phyloP scores from a whole-genome alignment of 2,888 invertebrate species.

The Seira musarum region DNA sequence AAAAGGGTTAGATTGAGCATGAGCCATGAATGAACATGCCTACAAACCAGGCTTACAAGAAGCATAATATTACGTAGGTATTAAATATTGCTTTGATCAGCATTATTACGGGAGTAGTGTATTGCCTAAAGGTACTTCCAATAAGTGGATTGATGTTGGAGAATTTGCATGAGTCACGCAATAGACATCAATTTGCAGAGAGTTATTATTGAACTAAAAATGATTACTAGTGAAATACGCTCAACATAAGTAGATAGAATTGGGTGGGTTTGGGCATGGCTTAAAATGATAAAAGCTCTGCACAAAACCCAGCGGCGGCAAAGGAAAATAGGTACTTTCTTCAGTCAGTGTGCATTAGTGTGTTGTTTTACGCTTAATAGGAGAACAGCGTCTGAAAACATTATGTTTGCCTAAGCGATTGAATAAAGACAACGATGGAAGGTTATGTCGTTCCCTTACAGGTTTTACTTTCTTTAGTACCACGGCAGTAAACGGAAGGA shows the following conservation, averaged over 20 bases:
- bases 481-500: too few species aligned
- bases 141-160: conserved; percentile 43
- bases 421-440: too few species aligned
- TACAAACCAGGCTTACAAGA: too few species aligned
- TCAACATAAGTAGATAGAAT: not conserved
- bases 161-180: conserved; percentile 61
- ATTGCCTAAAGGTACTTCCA: conserved; percentile 9
- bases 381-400: too few species aligned
- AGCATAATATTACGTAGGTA: too few species aligned
- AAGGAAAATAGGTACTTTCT: not conserved
- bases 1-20: too few species aligned
- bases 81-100: too few species aligned
- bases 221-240: not conserved
- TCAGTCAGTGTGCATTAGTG: not conserved
- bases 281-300: not conserved
- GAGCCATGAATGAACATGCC: too few species aligned
- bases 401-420: too few species aligned
- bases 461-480: too few species aligned
- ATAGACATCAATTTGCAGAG: conserved; percentile 55
- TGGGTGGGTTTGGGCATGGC: not conserved
- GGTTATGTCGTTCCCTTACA: too few species aligned
- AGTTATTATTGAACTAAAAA: conserved; percentile 48
- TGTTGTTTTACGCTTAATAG: not conserved
- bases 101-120: too few species aligned
- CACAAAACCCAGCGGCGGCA: not conserved